Percentiles rank a stretch among this genome's conserved stretches.
Evolutionary conservation across 2,888 invertebrate genomes (phyloP).

Genomic region (Smittia sp.): DNA sequence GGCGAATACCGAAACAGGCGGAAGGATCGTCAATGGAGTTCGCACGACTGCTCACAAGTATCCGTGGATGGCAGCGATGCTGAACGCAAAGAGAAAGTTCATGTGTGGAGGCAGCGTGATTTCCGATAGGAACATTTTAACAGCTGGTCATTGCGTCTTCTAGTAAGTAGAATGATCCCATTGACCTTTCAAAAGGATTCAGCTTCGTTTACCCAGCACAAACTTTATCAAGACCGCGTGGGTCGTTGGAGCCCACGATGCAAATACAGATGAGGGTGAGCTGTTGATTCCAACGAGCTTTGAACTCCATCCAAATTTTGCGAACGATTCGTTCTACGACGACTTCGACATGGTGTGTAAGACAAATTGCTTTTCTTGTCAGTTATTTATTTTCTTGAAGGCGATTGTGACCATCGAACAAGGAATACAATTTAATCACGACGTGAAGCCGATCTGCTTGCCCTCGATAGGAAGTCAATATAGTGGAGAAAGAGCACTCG

Average conservation of each 20-base stretch:
- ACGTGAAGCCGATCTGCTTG: constrained; percentile 7
- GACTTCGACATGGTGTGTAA: constrained; percentile 18
- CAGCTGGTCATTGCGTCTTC: constrained; percentile 42
- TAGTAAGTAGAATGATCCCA: no score
- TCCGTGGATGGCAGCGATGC: constrained; percentile 40
- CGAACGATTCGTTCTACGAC: background rate
- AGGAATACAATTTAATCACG: background rate
- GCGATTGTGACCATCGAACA: background rate
- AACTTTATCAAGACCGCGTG: background rate
- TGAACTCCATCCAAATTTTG: constrained; percentile 34
- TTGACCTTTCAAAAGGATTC: no score
- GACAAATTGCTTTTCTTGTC: no score
- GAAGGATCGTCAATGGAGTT: constrained; percentile 20
- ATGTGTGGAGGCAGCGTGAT: constrained; percentile 40
- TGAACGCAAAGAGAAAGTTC: background rate
- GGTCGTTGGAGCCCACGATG: constrained; percentile 28
- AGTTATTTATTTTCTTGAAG: no score
- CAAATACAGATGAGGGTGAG: background rate
- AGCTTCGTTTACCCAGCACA: no score
- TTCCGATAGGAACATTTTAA: constrained; percentile 40
- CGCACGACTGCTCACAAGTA: background rate
- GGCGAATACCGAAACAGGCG: background rate
- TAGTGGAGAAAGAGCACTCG: no score
- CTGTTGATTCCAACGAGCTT: background rate
- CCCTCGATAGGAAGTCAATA: background rate